Evolutionary conservation across 2,888 invertebrate species (phyloP), one percentile per base, ranked within the genome.

Genomic region (Siphlonurus alternatus): DNA sequence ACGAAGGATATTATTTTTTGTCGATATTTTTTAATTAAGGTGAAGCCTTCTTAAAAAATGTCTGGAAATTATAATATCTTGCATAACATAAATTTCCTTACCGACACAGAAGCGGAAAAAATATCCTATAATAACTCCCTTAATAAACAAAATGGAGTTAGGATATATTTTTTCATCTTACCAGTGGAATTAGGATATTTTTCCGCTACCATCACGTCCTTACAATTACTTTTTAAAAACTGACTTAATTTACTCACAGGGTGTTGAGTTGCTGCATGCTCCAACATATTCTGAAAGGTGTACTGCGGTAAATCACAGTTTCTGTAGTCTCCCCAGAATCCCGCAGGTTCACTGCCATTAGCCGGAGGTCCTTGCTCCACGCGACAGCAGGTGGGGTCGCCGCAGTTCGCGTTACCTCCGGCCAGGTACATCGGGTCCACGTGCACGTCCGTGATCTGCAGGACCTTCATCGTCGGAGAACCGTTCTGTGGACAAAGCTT

Each of bases 311-410:
- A 77, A 73, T 93, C 93, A 71, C 93, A 93, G 64, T 81, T 76
- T 63, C 86, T 79, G 69, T 87, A 89, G 72, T 89, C 88, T 1
- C 92, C 92, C 89, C 90, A 93, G 69, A 78, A 83, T 0, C 91
- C 90, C 0, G 92, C 90, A 0, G 75, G 75, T 24, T 72, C 68
- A 54, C 70, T 67, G 2, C 70, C 64, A 2, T 71, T 68, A 2
- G 63, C 23, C 0, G 79, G 75, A 18, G 73, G 73, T 0, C 79
- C 79, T 71, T 84, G 83, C 20, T 83, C 81, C 19, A 69, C 73
- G 64, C 88, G 81, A 72, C 93, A 94, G 72, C 93, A 94, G 2
- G 86, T 77, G 1, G 90, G 88, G 68, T 87, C 86, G 0, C 79
- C 81, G 72, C 93, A 93, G 1, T 81, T 77, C 0, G 87, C 84